A percentile compares a stretch with the other conserved stretches of the same genome.
These are phyloP conservation scores for Genyomyrus donnyi DNA, from an alignment of 2,113 vertebrate genomes.

Conservation along the genomic window DNA sequence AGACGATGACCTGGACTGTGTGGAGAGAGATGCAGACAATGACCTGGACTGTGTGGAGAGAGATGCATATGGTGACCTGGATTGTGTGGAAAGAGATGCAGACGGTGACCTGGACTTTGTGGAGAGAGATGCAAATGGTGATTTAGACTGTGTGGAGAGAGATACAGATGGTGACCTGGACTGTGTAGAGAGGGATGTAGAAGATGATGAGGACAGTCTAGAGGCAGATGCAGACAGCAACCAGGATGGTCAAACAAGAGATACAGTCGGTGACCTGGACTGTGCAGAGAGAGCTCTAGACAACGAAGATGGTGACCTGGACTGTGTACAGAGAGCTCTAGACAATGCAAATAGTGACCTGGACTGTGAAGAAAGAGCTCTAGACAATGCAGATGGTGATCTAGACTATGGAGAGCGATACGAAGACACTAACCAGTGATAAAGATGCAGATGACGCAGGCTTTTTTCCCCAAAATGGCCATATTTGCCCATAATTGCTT, in stretches of 20 bases:
- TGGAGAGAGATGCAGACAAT: neutral
- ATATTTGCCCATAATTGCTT: neutral
- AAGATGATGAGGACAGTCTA: neutral
- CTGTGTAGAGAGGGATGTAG: neutral
- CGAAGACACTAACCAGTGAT: neutral
- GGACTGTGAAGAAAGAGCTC: neutral
- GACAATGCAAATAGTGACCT: neutral
- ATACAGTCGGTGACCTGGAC: neutral
- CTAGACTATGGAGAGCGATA: neutral
- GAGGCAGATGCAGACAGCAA: neutral
- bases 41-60: neutral
- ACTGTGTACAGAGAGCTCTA: neutral
- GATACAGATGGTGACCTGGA: neutral
- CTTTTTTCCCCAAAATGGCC: neutral
- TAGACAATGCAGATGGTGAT: neutral
- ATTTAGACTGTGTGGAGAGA: neutral
- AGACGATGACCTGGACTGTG: neutral
- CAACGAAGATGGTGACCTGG: neutral
- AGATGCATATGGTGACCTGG: neutral
- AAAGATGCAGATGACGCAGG: neutral
- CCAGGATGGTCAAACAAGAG: neutral
- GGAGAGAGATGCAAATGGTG: neutral
- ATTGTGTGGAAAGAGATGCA: neutral
- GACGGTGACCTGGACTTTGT: neutral
- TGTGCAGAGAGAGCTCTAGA: neutral